Percentiles rank a stretch among this genome's conserved stretches.
phyloP scores from a whole-genome alignment of 2,888 invertebrate genomes.

The Pseudococcus jackbeardsleyi region DNA sequence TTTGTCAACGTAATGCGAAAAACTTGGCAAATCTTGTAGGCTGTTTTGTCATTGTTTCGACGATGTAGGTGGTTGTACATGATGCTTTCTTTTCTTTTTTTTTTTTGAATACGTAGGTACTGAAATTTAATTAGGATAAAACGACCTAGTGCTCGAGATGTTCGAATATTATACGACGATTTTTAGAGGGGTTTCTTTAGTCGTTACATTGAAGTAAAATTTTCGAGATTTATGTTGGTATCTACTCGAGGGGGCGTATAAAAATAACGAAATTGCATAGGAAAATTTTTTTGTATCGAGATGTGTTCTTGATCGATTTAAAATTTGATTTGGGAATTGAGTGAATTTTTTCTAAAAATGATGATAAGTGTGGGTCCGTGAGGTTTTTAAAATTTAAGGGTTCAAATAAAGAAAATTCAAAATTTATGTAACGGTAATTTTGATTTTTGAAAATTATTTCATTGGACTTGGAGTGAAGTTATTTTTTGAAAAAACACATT shows the following conservation, averaged over 20 bases:
- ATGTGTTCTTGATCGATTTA: not conserved
- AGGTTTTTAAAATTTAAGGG: too few relatives aligned
- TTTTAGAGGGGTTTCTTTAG: not conserved
- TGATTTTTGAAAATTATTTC: too few relatives aligned
- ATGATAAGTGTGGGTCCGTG: too few relatives aligned
- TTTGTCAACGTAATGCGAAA: not conserved
- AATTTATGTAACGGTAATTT: too few relatives aligned
- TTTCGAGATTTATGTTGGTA: not conserved
- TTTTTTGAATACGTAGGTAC: not conserved
- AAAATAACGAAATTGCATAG: not conserved
- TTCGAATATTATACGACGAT: not conserved
- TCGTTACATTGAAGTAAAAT: not conserved
- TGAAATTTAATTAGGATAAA: slow-evolving; percentile 19
- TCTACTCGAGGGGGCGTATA: not conserved
- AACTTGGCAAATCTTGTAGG: not conserved
- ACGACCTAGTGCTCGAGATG: not conserved
- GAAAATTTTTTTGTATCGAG: not conserved
- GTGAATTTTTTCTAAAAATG: not conserved
- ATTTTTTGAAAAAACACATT: too few relatives aligned
- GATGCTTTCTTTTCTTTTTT: not conserved
- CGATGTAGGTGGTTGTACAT: not conserved
- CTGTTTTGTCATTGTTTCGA: not conserved
- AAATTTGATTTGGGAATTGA: not conserved
- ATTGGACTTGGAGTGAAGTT: too few relatives aligned
- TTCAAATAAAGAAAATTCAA: too few relatives aligned